Percentiles rank a stretch among this genome's conserved stretches.
These are phyloP conservation scores for Ophiodon elongatus DNA, from an alignment of 2,113 vertebrate genomes.

Conservation along the genomic window DNA sequence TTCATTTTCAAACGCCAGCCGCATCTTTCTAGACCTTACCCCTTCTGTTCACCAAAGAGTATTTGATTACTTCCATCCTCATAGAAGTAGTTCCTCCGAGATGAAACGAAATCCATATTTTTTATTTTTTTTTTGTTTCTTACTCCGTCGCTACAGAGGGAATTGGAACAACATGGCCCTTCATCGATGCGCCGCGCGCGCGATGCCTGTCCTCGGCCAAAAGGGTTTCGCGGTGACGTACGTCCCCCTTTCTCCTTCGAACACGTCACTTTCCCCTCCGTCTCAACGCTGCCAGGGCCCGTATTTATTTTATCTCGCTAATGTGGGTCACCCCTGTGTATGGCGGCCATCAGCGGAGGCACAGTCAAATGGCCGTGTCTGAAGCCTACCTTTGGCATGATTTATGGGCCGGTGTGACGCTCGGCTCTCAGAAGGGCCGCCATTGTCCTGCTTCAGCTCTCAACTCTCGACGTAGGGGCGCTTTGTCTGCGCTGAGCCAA, in stretches of 20 bases:
- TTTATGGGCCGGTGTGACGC: slow-evolving; percentile 89
- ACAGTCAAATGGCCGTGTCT: slow-evolving; percentile 89
- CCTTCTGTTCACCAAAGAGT: slow-evolving; percentile 53
- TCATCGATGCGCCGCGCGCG: slow-evolving; percentile 51
- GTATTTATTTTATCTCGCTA: slow-evolving; percentile 90
- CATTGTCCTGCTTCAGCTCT: slow-evolving; percentile 93
- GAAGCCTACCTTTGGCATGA: slow-evolving; percentile 90
- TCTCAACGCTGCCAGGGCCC: slow-evolving; percentile 74
- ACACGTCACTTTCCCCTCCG: slow-evolving; percentile 77
- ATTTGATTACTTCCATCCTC: slow-evolving; percentile 75
- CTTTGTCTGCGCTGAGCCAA: slow-evolving; percentile 97
- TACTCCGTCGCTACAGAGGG: slow-evolving; percentile 45
- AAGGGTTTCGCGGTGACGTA: slow-evolving; percentile 72
- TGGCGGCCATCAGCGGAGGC: slow-evolving; percentile 86
- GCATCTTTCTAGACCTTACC: slow-evolving; percentile 53
- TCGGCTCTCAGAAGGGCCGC: slow-evolving; percentile 89
- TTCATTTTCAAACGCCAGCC: slow-evolving; percentile 67
- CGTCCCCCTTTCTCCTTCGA: slow-evolving; percentile 77
- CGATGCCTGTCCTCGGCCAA: slow-evolving; percentile 53
- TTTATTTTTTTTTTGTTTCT: slow-evolving; percentile 43
- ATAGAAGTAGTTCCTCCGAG: slow-evolving; percentile 48
- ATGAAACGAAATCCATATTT: slow-evolving; percentile 60
- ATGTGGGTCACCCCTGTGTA: slow-evolving; percentile 85
- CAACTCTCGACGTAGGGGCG: slow-evolving; percentile 92
- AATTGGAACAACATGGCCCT: slow-evolving; percentile 72